Conservation (phyloP, 2,888 invertebrate genomes). For the Cryptus armator region DNA sequence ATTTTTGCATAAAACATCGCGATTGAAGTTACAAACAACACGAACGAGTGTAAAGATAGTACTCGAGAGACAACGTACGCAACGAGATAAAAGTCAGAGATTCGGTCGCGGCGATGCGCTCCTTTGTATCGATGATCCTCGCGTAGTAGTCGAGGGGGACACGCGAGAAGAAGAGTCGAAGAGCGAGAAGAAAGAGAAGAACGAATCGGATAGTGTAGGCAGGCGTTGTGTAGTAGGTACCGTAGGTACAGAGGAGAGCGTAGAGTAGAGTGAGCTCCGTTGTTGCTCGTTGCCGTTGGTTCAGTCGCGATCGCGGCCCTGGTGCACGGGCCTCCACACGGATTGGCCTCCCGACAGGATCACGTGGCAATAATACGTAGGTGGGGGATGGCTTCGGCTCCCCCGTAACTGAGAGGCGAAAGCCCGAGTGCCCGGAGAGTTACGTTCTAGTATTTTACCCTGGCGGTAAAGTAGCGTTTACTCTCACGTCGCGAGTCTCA, state of each 20-base stretch:
- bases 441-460: conserved; percentile 81
- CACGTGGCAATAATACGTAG: conserved; percentile 60
- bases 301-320: conserved; percentile 39
- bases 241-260: conserved; percentile 9
- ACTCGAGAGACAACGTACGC: background rate
- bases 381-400: conserved; percentile 78
- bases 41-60: background rate
- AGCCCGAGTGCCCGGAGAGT: conserved; percentile 72
- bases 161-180: conserved; percentile 1
- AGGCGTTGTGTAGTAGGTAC: conserved; percentile 9
- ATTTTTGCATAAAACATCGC: no score
- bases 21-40: background rate
- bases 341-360: conserved; percentile 61
- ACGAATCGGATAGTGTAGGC: background rate
- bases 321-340: conserved; percentile 59
- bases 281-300: conserved; percentile 29
- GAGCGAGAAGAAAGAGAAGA: conserved; percentile 21
- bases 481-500: conserved; percentile 70
- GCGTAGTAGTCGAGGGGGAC: background rate
- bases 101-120: conserved; percentile 12
- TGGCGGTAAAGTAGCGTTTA: conserved; percentile 79
- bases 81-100: background rate
- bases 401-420: conserved; percentile 73
- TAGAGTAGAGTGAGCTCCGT: conserved; percentile 14
- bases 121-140: conserved; percentile 6